Conservation (phyloP, 1,140 invertebrate species). For the Achroia grisella region DNA sequence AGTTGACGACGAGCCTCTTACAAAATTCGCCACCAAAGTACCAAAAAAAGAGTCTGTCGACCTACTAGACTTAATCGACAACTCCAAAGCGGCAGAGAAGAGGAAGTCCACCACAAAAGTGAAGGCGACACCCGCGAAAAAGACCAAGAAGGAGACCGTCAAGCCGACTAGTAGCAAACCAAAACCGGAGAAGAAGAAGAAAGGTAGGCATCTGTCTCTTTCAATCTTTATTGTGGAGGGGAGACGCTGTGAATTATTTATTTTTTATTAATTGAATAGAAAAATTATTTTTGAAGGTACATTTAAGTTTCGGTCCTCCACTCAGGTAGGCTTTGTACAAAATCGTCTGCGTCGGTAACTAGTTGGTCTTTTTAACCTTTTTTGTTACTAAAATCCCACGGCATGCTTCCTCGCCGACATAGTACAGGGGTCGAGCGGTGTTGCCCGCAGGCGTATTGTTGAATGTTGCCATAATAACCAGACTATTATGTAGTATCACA, state of each 20-base stretch:
- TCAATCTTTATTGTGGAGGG: constrained; percentile 5
- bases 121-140: constrained; percentile 33
- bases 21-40: constrained; percentile 44
- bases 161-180: constrained; percentile 38
- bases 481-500: too few relatives aligned
- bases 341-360: too few relatives aligned
- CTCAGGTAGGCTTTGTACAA: too few relatives aligned
- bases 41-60: constrained; percentile 56
- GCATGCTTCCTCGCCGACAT: too few relatives aligned
- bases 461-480: too few relatives aligned
- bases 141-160: constrained; percentile 27
- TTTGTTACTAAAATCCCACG: too few relatives aligned
- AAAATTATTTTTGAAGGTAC: too few relatives aligned
- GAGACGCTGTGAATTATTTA: constrained; percentile 16
- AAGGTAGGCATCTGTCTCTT: constrained; percentile 47
- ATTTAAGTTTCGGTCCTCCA: too few relatives aligned
- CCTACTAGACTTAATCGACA: constrained; percentile 42
- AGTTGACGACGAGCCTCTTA: constrained; percentile 58
- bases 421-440: too few relatives aligned
- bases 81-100: constrained; percentile 35
- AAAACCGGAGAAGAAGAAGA: constrained; percentile 58
- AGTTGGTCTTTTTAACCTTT: too few relatives aligned
- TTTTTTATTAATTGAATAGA: too few relatives aligned
- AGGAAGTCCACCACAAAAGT: constrained; percentile 39
- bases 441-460: too few relatives aligned